Percentiles rank a stretch among this genome's conserved stretches.
Conservation (phyloP, 2,888 invertebrate genomes). For the Muscina levida region DNA sequence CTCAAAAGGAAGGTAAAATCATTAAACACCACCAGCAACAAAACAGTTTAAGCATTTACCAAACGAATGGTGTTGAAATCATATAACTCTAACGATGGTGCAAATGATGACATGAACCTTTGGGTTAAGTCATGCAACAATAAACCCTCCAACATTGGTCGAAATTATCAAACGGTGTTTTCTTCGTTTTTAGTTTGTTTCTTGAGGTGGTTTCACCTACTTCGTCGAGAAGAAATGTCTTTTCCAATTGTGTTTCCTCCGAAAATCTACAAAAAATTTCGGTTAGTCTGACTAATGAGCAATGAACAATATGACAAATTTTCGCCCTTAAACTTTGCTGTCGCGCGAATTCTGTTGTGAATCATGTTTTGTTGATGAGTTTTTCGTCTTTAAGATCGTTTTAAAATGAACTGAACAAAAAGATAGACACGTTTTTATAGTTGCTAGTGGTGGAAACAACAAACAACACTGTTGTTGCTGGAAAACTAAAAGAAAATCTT, state of each 20-base stretch:
- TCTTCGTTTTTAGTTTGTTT: too few species aligned
- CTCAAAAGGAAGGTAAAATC: too few species aligned
- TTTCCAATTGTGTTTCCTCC: conserved; percentile 32
- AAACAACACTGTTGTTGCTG: conserved; percentile 40
- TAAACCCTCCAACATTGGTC: background rate
- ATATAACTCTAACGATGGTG: conserved; percentile 64
- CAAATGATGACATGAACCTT: conserved; percentile 64
- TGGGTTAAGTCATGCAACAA: conserved; percentile 33
- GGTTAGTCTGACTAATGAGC: conserved; percentile 63
- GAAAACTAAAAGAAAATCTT: conserved; percentile 21
- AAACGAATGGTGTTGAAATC: conserved; percentile 62
- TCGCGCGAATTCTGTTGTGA: conserved; percentile 40
- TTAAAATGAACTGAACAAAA: conserved; percentile 37
- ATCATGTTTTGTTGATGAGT: conserved; percentile 47
- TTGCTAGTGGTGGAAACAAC: background rate
- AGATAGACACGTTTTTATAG: conserved; percentile 62
- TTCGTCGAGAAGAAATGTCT: too few species aligned
- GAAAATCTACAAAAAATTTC: conserved; percentile 62
- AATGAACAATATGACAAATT: conserved; percentile 66
- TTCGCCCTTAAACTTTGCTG: conserved; percentile 58
- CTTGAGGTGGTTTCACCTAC: too few species aligned
- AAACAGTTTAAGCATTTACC: background rate
- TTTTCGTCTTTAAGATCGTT: background rate
- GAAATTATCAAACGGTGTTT: too few species aligned
- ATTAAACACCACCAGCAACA: background rate